phyloP scores from a whole-genome alignment of 2,888 invertebrate genomes.

The Chymomyza caudatula region DNA sequence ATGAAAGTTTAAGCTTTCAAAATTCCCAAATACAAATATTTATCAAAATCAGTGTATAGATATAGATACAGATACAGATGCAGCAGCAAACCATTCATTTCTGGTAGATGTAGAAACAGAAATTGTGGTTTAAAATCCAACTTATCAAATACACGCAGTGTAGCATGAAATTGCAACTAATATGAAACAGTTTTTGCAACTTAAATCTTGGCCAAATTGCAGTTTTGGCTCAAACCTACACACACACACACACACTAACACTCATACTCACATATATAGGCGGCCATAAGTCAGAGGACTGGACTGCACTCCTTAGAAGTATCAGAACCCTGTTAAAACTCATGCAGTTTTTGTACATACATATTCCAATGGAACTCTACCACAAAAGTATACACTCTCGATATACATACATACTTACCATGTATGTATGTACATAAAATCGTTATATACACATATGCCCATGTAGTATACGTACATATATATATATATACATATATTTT shows the following conservation, averaged over 20 bases:
- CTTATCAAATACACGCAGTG: conserved; percentile 15
- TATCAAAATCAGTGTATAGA: not conserved
- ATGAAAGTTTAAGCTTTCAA: conserved; percentile 27
- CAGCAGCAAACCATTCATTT: not conserved
- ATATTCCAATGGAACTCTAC: not conserved
- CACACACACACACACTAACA: conserved; percentile 17
- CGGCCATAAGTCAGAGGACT: not conserved
- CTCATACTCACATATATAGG: conserved; percentile 10
- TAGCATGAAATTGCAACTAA: conserved; percentile 2
- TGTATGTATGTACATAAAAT: not conserved
- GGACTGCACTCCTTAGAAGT: not conserved
- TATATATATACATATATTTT: conserved; percentile 26
- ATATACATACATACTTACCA: conserved; percentile 13
- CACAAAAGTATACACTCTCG: conserved; percentile 7
- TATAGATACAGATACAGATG: not conserved
- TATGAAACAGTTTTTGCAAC: not conserved
- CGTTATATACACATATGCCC: not conserved
- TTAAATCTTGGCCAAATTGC: too few relatives aligned
- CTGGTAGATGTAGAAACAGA: conserved; percentile 20
- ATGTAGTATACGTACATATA: conserved; percentile 5
- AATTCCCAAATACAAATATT: not conserved
- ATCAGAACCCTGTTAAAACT: not conserved
- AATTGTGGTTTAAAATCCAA: not conserved
- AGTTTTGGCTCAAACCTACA: conserved; percentile 8
- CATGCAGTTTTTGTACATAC: conserved; percentile 2